Evolutionary conservation across 1,140 invertebrate species (phyloP).

Genomic region (Papilio aristodemus): DNA sequence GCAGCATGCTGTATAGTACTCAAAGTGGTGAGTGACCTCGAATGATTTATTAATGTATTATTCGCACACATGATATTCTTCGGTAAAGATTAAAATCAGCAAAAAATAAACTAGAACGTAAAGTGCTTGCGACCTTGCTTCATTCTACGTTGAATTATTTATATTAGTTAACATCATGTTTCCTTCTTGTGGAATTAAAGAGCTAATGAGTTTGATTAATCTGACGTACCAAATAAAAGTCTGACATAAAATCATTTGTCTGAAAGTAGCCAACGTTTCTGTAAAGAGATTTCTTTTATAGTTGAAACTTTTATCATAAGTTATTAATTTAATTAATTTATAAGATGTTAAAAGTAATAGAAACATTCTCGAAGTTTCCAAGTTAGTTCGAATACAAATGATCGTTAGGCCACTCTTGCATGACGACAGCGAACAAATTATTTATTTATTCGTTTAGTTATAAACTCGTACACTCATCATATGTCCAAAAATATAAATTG

Average conservation of each 20-base stretch:
- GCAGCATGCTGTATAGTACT: too few species aligned
- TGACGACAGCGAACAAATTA: constrained; percentile 37
- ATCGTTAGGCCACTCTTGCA: background rate
- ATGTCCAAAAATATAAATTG: too few species aligned
- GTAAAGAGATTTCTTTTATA: too few species aligned
- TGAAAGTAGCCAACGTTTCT: too few species aligned
- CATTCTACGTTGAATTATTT: background rate
- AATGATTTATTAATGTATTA: background rate
- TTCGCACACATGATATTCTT: background rate
- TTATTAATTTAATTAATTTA: too few species aligned
- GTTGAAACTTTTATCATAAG: too few species aligned
- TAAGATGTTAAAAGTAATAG: too few species aligned
- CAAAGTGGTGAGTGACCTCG: background rate
- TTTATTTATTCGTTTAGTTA: too few species aligned
- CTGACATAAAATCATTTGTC: too few species aligned
- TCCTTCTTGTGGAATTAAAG: background rate
- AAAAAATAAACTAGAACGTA: background rate
- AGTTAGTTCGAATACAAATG: background rate
- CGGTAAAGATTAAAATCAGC: background rate
- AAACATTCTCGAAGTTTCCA: background rate
- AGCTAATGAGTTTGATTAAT: too few species aligned
- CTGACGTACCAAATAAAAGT: too few species aligned
- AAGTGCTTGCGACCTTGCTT: background rate
- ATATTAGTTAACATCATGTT: background rate
- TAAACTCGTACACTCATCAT: too few species aligned